Evolutionary conservation across 2,888 invertebrate genomes (phyloP).

Genomic region (Scrobipalpa atriplicella): DNA sequence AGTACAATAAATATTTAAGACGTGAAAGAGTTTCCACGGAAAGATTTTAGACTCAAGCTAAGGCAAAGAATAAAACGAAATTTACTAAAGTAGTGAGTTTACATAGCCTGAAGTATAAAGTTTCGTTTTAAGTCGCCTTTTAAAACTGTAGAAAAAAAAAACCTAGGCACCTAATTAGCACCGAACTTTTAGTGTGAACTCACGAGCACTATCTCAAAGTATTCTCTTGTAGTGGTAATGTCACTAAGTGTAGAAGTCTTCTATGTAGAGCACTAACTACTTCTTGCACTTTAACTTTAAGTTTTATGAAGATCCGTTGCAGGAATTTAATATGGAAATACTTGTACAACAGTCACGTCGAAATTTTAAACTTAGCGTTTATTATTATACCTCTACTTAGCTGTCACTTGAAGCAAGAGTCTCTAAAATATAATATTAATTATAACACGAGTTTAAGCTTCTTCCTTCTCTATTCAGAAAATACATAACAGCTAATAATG

Average conservation of each 20-base stretch:
- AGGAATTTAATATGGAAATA: conserved; percentile 15
- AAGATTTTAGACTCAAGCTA: conserved; percentile 7
- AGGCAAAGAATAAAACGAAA: conserved; percentile 21
- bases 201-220: conserved; percentile 59
- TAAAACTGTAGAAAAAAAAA: conserved; percentile 15
- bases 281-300: conserved; percentile 27
- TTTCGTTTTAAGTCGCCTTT: conserved; percentile 22
- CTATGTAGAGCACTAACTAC: conserved; percentile 29
- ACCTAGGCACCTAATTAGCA: conserved; percentile 31
- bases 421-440: not conserved
- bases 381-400: not conserved
- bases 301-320: conserved; percentile 5
- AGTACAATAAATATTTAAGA: not conserved
- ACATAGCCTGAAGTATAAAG: conserved; percentile 6
- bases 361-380: not conserved
- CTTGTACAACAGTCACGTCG: not conserved
- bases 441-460: not conserved
- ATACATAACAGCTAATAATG: conserved; percentile 46
- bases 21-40: not conserved
- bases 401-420: not conserved
- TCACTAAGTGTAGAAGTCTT: conserved; percentile 28
- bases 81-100: not conserved
- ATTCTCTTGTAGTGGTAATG: conserved; percentile 33
- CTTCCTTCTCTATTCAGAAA: not conserved
- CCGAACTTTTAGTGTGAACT: conserved; percentile 49